Evolutionary conservation across 2,113 vertebrate species (phyloP).

Genomic region (Pseudonaja textilis): DNA sequence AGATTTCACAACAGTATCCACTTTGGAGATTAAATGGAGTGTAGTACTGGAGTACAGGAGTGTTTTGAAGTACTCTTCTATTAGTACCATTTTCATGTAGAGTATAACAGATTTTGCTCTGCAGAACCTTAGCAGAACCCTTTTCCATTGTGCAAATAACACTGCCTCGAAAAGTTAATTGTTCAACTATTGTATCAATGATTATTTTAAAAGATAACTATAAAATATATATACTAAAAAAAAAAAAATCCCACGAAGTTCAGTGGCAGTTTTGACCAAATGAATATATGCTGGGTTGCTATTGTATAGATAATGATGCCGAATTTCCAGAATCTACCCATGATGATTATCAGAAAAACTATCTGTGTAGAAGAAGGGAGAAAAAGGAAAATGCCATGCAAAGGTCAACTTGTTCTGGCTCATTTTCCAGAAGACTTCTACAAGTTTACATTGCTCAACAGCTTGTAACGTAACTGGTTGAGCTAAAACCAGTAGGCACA

Average conservation of each 20-base stretch:
- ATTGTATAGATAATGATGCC: neutral
- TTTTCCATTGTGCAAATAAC: neutral
- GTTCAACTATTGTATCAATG: neutral
- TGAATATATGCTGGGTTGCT: neutral
- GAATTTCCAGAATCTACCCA: neutral
- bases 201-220: neutral
- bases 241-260: neutral
- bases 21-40: neutral
- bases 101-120: neutral
- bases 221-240: neutral
- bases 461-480: slow-evolving; percentile 34
- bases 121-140: neutral
- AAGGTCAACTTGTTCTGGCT: slow-evolving; percentile 38
- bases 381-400: neutral
- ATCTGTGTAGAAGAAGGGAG: neutral
- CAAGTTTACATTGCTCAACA: slow-evolving; percentile 45
- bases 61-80: neutral
- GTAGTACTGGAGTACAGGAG: neutral
- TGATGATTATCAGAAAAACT: neutral
- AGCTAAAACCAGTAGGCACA: slow-evolving; percentile 38
- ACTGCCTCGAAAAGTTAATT: neutral
- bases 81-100: neutral
- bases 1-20: neutral
- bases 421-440: slow-evolving; percentile 42
- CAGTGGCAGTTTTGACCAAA: neutral